Evolutionary conservation across 2,888 invertebrate species (phyloP).

Genomic region (Parnassius glacialis): DNA sequence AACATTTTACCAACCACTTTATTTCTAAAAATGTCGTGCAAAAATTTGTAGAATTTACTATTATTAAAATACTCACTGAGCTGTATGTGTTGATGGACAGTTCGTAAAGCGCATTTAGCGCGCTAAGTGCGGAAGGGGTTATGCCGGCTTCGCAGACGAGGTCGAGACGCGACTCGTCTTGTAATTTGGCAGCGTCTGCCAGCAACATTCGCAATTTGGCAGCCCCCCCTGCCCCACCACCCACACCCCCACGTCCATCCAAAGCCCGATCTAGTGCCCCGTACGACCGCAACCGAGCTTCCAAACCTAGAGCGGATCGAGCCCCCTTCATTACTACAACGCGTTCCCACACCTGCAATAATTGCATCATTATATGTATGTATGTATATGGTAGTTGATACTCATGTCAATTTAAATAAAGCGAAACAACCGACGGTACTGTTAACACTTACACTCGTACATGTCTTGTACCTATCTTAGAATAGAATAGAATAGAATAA

Average conservation of each 20-base stretch:
- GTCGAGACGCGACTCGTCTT: conserved; percentile 76
- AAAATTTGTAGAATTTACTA: no score
- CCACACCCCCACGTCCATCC: conserved; percentile 82
- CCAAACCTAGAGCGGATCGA: conserved; percentile 75
- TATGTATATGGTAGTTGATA: conserved; percentile 6
- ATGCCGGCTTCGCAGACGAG: conserved; percentile 67
- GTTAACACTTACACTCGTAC: no score
- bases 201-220: conserved; percentile 76
- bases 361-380: conserved; percentile 11
- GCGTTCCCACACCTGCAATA: conserved; percentile 84
- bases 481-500: no score
- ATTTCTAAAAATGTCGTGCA: no score
- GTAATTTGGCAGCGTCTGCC: conserved; percentile 84
- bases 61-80: conserved; percentile 47
- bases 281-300: conserved; percentile 84
- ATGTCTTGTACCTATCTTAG: no score
- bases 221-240: conserved; percentile 76
- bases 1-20: no score
- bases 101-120: conserved; percentile 57
- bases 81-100: conserved; percentile 64
- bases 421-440: no score
- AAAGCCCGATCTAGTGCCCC: conserved; percentile 82
- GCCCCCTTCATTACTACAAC: conserved; percentile 51
- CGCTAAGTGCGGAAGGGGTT: conserved; percentile 53
- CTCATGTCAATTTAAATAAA: neutral